Base-by-base conservation (phyloP, 2,888 invertebrate species). In the Eilema depressum region DNA sequence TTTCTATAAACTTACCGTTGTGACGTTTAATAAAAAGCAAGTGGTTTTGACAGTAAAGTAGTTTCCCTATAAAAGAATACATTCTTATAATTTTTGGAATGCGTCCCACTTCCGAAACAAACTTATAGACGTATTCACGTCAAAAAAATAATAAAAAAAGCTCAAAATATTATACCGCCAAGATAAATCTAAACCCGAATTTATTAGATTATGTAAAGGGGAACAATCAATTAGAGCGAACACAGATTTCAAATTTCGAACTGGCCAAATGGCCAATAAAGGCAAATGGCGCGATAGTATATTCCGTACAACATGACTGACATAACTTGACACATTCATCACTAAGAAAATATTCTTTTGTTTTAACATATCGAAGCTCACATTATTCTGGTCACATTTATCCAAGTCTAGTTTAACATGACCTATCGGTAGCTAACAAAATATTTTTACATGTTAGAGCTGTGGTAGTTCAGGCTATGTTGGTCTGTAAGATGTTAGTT, bases 231-330 rank as follows among this genome's bases (percentile, higher is more conserved):
- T 93, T 91, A 92, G 91, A 90, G 86, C 85, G 86, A 85, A 87
- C 86, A 85, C 85, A 87, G 86, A 91, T 89, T 90, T 88, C 86
- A 85, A 86, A 88, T 85, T 85, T 80, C 82, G 85, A 89, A 89
- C 90, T 90, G 91, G 89, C 90, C 92, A 89, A 93, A 93, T 87
- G 89, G 91, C 89, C 91, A 92, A 93, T 93, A 92, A 92, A 93
- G 81, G 88, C 86, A 92, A 94, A 94, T 92, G 92, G 92, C 81
- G 85, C 91, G 89, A 88, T 85, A 85, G 84, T 88, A 90, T 87
- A 89, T 88, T 87, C 80, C 84, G 78, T 81, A 86, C 81, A 81
- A 85, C 78, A 76, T 81, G 85, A 83, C 92, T 86, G 87, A 72
- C 74, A 20, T 89, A 87, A 66, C 70, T 74, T 86, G 92, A 86